A percentile compares a stretch with the other conserved stretches of the same genome.
phyloP scores from a whole-genome alignment of 1,140 invertebrate species.

The Neodiprion lecontei region DNA sequence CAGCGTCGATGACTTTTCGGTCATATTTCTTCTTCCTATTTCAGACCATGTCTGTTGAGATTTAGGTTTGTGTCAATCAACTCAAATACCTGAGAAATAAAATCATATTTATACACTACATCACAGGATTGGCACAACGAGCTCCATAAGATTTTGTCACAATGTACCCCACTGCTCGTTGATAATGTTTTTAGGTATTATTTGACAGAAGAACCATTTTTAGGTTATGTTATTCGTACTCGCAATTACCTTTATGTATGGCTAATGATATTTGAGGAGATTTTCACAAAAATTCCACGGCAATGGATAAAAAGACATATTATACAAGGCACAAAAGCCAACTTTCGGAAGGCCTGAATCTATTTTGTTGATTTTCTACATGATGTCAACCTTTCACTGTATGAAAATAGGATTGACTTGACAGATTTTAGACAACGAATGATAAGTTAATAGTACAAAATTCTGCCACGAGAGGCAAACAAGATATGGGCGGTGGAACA shows the following conservation, averaged over 20 bases:
- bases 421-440: constrained; percentile 21
- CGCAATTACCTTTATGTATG: too few species aligned
- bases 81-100: too few species aligned
- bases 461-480: background rate
- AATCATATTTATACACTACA: background rate
- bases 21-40: background rate
- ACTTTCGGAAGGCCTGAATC: background rate
- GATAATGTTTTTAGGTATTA: too few species aligned
- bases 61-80: too few species aligned
- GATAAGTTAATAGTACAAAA: background rate
- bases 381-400: background rate
- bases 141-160: too few species aligned
- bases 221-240: too few species aligned
- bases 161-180: too few species aligned
- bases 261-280: background rate
- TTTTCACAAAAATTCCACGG: background rate
- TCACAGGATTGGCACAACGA: too few species aligned
- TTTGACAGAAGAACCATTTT: too few species aligned
- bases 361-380: background rate
- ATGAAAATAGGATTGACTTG: constrained; percentile 10
- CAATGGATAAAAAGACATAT: background rate
- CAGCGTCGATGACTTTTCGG: background rate
- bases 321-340: background rate
- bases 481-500: background rate
- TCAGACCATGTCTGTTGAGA: too few species aligned